Percentiles rank a stretch among this genome's conserved stretches.
Evolutionary conservation across 2,797 vertebrate genomes (phyloP).

Genomic region (Chelonia mydas): DNA sequence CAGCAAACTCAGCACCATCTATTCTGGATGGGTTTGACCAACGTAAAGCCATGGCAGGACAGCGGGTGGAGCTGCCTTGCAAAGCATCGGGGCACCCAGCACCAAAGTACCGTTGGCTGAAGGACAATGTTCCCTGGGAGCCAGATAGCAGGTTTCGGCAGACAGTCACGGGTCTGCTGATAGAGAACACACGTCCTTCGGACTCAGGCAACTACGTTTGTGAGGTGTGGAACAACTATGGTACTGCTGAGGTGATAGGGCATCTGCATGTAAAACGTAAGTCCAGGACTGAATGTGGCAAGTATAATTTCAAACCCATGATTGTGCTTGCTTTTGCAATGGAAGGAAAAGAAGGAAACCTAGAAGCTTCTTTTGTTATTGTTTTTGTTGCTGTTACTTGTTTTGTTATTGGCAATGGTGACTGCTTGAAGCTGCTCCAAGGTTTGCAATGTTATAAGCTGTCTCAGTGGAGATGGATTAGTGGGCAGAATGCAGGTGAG

Average conservation of each 20-base stretch:
- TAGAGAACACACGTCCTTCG: constrained; percentile 90
- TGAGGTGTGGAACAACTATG: constrained; percentile 98
- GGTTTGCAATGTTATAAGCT: background rate
- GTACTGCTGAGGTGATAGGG: constrained; percentile 94
- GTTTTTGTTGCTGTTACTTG: background rate
- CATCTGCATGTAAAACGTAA: constrained; percentile 95
- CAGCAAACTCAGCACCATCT: constrained; percentile 94
- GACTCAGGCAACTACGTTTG: constrained; percentile 96
- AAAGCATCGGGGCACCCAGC: constrained; percentile 96
- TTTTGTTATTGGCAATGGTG: background rate
- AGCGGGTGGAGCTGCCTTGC: constrained; percentile 96
- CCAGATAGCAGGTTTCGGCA: constrained; percentile 94
- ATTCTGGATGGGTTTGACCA: constrained; percentile 98
- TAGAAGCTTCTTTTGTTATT: background rate
- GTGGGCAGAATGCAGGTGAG: constrained; percentile 26
- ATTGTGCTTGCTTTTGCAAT: background rate
- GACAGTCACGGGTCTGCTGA: constrained; percentile 91
- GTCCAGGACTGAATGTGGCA: constrained; percentile 53
- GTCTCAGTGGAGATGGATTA: constrained; percentile 9
- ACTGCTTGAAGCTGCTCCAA: background rate
- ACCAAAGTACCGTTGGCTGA: constrained; percentile 98
- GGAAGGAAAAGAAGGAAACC: background rate
- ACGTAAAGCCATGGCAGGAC: constrained; percentile 94
- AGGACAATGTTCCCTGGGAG: constrained; percentile 95
- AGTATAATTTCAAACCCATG: background rate